A percentile compares a stretch with the other conserved stretches of the same genome.
phyloP scores from a whole-genome alignment of 2,797 vertebrate genomes.

The Neosalanx taihuensis region DNA sequence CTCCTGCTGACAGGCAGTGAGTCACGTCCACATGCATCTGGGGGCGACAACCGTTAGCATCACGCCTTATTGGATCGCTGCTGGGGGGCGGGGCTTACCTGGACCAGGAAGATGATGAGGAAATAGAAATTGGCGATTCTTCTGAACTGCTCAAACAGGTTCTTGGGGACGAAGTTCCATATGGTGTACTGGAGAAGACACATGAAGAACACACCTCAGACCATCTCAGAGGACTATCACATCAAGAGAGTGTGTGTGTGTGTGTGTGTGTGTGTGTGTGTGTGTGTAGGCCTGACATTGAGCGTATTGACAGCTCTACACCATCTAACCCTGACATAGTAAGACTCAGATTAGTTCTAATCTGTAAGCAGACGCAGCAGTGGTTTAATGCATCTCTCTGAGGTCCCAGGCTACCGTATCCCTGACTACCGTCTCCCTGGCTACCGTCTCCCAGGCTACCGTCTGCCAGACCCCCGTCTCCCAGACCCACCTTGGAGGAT shows the following conservation, averaged over 20 bases:
- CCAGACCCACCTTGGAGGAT: conserved; percentile 89
- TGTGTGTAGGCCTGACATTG: background rate
- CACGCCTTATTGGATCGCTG: background rate
- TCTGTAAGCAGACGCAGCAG: too few relatives aligned
- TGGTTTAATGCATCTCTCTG: too few relatives aligned
- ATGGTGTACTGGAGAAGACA: conserved; percentile 84
- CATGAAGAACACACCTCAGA: background rate
- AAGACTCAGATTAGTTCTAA: too few relatives aligned
- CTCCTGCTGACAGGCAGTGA: background rate
- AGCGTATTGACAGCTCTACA: background rate
- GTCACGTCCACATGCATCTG: conserved; percentile 17
- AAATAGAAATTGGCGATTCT: conserved; percentile 99
- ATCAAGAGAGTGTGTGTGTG: too few relatives aligned
- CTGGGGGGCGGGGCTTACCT: conserved; percentile 75
- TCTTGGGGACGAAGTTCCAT: conserved; percentile 99
- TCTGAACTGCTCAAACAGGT: conserved; percentile 98
- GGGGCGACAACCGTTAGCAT: conserved; percentile 18
- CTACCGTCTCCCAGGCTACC: too few relatives aligned
- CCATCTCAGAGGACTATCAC: background rate
- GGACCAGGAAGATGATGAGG: conserved; percentile 98
- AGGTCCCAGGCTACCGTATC: too few relatives aligned
- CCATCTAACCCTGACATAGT: too few relatives aligned
- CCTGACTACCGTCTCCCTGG: too few relatives aligned
- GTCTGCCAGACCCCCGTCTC: background rate
- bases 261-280: background rate